Evolutionary conservation across 2,888 invertebrate genomes (phyloP), one percentile per base, ranked within the genome.

Genomic region (Heliconius erato): DNA sequence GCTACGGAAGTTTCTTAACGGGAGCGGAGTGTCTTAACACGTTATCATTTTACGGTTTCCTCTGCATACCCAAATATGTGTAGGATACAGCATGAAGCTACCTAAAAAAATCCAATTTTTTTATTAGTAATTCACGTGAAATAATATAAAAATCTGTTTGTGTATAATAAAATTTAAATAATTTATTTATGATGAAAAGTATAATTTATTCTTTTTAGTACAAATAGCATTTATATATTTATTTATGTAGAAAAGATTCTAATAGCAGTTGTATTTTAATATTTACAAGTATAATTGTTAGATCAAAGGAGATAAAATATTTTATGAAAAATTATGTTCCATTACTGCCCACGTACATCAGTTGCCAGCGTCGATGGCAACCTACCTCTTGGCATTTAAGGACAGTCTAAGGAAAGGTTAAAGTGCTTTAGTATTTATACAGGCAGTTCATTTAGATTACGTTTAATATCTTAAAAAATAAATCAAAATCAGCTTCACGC

Each of bases 301-400:
- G 9, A 49, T 28, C 35, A 6, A 35, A 35, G 14, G 32, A 74
- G 23, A 74, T 49, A 59, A 35, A 63, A 63, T 63, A n/a, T 67
- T 32, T 32, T 26, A 77, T 77, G 26, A 49, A 68, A 23, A 40
- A 68, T 6, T 32, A 14, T 65, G 32, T 44, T 49, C 67, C 28
- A 44, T 28, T 67, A 68, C 78, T 32, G 44, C 65, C 67, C 49
- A 78, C 67, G 67, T 68, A 78, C 14, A 78, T 67, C 32, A 78
- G 6, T 40, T 65, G 11, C 40, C 44, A 77, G 59, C 19, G 28
- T 68, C 23, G 49, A 44, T 67, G 65, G 26, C 67, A 49, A 28
- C 67, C n/a, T 67, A 49, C 68, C 76, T 69, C 74, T 76, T 81
- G 68, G 67, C 76, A 76, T 81, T 81, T 80, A 68, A 74, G 80